Evolutionary conservation across 1,140 invertebrate species (phyloP).

Genomic region (Cydia splendana): DNA sequence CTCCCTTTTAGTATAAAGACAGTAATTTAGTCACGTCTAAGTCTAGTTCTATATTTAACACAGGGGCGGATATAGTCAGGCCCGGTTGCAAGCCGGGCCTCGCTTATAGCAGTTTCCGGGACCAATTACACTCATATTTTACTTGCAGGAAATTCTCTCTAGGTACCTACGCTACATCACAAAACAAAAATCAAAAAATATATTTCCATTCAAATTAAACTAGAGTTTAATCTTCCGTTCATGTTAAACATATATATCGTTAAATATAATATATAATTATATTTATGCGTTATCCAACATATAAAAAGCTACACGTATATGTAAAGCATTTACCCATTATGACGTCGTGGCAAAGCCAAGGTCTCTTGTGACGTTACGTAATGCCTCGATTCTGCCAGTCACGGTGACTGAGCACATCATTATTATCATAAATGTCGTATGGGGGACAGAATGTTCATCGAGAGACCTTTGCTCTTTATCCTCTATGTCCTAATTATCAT

Average conservation of each 20-base stretch:
- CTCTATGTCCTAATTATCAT: neutral
- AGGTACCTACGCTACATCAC: slow-evolving; percentile 13
- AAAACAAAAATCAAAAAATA: neutral
- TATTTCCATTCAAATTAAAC: neutral
- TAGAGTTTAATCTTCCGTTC: neutral
- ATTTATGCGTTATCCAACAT: neutral
- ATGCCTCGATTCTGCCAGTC: neutral
- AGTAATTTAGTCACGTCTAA: neutral
- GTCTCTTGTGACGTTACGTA: neutral
- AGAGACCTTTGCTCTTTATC: slow-evolving; percentile 10
- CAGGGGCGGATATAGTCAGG: slow-evolving; percentile 32
- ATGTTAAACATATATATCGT: neutral
- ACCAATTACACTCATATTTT: slow-evolving; percentile 6
- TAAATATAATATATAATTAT: too few relatives aligned
- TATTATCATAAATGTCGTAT: neutral
- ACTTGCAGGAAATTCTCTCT: slow-evolving; percentile 19
- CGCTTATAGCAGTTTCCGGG: slow-evolving; percentile 26
- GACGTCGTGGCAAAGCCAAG: slow-evolving; percentile 19
- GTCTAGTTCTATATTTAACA: neutral
- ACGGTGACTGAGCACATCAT: slow-evolving; percentile 5
- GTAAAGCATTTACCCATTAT: neutral
- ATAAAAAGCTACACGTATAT: neutral
- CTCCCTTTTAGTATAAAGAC: neutral
- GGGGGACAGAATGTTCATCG: neutral
- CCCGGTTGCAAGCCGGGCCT: slow-evolving; percentile 10